These are phyloP conservation scores for Procambarus virginalis DNA, from an alignment of 1,140 invertebrate genomes.

Conservation along the genomic window DNA sequence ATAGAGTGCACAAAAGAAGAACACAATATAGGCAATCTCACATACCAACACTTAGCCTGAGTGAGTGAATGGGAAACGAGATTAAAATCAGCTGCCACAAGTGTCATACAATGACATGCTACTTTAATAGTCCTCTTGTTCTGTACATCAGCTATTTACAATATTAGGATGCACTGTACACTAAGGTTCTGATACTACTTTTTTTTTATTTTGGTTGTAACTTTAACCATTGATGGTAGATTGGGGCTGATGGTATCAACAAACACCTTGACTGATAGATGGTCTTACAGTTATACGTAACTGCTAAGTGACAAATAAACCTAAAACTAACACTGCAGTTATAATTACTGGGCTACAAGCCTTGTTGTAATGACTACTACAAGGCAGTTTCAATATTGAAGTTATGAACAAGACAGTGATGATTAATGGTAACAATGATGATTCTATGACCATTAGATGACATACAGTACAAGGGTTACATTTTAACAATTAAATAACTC, in stretches of 20 bases:
- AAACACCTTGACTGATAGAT: neutral
- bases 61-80: constrained; percentile 1
- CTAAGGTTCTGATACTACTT: neutral
- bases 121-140: constrained; percentile 17
- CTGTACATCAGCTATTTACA: constrained; percentile 27
- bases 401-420: neutral
- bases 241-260: neutral
- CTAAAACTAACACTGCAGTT: neutral
- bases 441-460: neutral
- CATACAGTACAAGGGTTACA: neutral
- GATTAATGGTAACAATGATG: neutral
- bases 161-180: neutral
- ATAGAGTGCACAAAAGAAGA: neutral
- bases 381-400: neutral
- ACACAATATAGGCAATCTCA: constrained; percentile 10
- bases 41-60: constrained; percentile 30
- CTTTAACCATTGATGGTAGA: neutral
- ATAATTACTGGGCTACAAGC: neutral
- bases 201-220: neutral
- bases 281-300: neutral
- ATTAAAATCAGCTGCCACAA: constrained; percentile 20
- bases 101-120: neutral
- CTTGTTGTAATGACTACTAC: neutral
- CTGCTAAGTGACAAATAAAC: neutral
- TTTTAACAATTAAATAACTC: neutral